These are phyloP conservation scores for Altica lythri DNA, from an alignment of 2,888 invertebrate species.

Conservation along the genomic window DNA sequence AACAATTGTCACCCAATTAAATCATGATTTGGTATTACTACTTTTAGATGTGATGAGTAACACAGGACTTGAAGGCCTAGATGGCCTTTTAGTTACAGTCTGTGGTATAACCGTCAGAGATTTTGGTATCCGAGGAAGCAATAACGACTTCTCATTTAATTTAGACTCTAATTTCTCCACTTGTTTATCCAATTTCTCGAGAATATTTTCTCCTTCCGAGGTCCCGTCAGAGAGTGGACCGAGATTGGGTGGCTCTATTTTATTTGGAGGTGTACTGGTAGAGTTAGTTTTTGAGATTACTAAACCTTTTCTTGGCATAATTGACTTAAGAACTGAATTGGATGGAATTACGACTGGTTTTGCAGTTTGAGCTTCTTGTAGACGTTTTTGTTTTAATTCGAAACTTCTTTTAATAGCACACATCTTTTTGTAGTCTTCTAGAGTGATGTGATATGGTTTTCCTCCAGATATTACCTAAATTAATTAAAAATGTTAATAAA, in stretches of 20 bases:
- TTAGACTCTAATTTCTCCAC: slow-evolving; percentile 56
- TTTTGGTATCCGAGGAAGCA: slow-evolving; percentile 80
- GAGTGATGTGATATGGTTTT: slow-evolving; percentile 78
- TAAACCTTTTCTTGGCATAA: slow-evolving; percentile 47
- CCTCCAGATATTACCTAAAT: slow-evolving; percentile 74
- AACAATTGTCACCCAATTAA: slow-evolving; percentile 46
- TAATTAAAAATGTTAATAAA: background rate
- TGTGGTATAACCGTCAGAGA: slow-evolving; percentile 82
- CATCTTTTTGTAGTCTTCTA: slow-evolving; percentile 81
- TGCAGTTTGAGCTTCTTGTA: slow-evolving; percentile 62
- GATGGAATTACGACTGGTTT: slow-evolving; percentile 36
- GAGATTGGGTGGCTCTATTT: slow-evolving; percentile 23
- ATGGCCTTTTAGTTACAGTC: slow-evolving; percentile 55
- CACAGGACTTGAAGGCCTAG: slow-evolving; percentile 51
- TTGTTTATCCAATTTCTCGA: slow-evolving; percentile 59
- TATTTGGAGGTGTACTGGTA: slow-evolving; percentile 32
- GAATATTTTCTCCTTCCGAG: slow-evolving; percentile 46
- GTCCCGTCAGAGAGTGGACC: slow-evolving; percentile 8
- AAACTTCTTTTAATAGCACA: slow-evolving; percentile 70
- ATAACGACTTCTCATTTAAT: slow-evolving; percentile 54
- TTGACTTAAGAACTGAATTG: slow-evolving; percentile 47
- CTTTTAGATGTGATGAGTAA: slow-evolving; percentile 48
- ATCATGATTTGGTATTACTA: slow-evolving; percentile 50
- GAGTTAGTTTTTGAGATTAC: slow-evolving; percentile 51
- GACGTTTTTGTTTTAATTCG: slow-evolving; percentile 58